phyloP scores from a whole-genome alignment of 2,113 vertebrate genomes.

The Theropithecus gelada region DNA sequence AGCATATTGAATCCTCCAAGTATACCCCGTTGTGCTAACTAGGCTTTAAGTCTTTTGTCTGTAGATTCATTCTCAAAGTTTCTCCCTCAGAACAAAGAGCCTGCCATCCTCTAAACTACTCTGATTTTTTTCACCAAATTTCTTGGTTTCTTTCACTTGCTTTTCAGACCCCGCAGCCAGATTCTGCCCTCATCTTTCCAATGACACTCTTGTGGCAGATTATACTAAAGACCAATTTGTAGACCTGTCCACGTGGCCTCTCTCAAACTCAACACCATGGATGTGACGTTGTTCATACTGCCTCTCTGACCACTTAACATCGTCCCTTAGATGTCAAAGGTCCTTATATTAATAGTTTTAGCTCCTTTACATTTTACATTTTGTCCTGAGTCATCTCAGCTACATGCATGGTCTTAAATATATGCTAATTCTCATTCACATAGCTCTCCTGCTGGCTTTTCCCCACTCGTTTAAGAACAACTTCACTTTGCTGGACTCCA shows the following conservation, averaged over 20 bases:
- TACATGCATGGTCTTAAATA: neutral
- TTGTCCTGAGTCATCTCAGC: neutral
- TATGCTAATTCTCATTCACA: neutral
- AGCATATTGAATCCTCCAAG: neutral
- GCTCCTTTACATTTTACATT: neutral
- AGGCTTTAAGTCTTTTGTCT: neutral
- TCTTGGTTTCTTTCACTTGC: neutral
- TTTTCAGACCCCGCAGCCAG: neutral
- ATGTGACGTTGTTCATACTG: neutral
- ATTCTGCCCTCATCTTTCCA: neutral
- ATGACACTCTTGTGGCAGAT: neutral
- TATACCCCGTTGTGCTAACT: neutral
- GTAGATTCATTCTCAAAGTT: neutral
- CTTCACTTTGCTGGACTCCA: neutral
- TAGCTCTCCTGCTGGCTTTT: neutral
- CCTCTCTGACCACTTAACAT: neutral
- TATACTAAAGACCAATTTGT: too few relatives aligned
- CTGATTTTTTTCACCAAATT: neutral
- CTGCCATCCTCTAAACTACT: neutral
- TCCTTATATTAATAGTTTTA: neutral
- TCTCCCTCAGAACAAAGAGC: neutral
- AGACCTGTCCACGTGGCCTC: neutral
- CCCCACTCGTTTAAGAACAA: neutral
- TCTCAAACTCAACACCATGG: neutral
- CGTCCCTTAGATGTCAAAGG: neutral